Conservation (phyloP, 2,113 vertebrate species). For the Bambusicola thoracicus region DNA sequence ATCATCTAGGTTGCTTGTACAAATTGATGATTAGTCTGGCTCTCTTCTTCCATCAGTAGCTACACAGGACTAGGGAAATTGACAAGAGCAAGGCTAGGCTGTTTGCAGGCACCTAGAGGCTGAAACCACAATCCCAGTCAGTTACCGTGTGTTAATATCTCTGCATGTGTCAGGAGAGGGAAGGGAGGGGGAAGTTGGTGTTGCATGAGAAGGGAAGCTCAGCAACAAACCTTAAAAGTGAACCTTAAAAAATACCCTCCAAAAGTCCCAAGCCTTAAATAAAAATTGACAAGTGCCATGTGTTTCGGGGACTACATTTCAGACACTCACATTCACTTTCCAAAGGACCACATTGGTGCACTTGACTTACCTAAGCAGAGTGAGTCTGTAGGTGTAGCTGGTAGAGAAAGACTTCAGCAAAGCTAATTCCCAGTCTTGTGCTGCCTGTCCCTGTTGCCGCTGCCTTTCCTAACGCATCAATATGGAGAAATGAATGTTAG, state of each 20-base stretch:
- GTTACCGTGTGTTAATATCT: background rate
- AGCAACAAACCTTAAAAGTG: background rate
- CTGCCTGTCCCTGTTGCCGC: rapidly evolving
- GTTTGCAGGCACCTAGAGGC: background rate
- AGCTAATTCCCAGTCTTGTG: background rate
- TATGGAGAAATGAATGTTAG: background rate
- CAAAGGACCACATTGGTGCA: background rate
- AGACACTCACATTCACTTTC: background rate
- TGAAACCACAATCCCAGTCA: background rate
- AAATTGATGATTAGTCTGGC: rapidly evolving
- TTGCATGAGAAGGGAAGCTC: background rate
- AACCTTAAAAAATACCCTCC: background rate
- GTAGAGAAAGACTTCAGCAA: background rate
- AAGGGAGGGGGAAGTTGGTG: background rate
- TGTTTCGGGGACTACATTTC: background rate
- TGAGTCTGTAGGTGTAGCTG: background rate
- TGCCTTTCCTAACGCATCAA: background rate
- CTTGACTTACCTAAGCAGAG: background rate
- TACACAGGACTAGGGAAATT: background rate
- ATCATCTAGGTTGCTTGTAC: rapidly evolving
- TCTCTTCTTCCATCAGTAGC: background rate
- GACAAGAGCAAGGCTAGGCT: background rate
- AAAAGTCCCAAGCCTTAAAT: too few relatives aligned
- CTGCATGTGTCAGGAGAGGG: background rate
- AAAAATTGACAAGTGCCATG: background rate